These are phyloP conservation scores for Tigriopus japonicus DNA, from an alignment of 1,140 invertebrate species.

Conservation along the genomic window DNA sequence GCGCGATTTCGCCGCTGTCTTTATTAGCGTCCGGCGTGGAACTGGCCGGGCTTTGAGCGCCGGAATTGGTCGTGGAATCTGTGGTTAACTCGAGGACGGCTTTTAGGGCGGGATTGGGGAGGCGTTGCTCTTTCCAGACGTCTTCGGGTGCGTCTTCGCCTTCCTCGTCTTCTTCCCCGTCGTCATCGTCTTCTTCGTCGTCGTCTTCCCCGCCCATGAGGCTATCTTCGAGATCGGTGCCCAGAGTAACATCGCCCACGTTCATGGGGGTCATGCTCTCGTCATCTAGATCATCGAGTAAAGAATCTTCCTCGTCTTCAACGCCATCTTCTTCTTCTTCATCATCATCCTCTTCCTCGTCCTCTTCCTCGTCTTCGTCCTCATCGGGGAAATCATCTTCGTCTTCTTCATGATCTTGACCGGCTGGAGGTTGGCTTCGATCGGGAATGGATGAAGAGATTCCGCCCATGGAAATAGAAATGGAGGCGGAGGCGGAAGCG, in stretches of 20 bases:
- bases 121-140: not conserved
- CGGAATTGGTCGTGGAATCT: not conserved
- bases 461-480: too few species aligned
- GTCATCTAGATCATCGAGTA: too few species aligned
- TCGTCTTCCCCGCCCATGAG: not conserved
- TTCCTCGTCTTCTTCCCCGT: not conserved
- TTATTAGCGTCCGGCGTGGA: not conserved
- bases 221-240: not conserved
- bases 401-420: not conserved
- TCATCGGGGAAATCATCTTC: not conserved
- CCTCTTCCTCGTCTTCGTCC: not conserved
- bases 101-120: not conserved
- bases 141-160: not conserved
- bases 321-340: not conserved
- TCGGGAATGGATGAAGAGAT: too few species aligned
- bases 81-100: not conserved
- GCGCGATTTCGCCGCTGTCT: not conserved
- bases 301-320: not conserved
- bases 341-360: conserved; percentile 5
- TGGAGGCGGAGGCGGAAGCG: too few species aligned
- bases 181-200: conserved; percentile 5
- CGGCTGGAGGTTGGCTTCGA: not conserved
- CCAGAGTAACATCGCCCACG: too few species aligned
- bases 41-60: not conserved
- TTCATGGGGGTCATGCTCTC: too few species aligned